Evolutionary conservation across 2,113 vertebrate genomes (phyloP), one percentile per base, ranked within the genome.

Genomic region (Malurus elegans): DNA sequence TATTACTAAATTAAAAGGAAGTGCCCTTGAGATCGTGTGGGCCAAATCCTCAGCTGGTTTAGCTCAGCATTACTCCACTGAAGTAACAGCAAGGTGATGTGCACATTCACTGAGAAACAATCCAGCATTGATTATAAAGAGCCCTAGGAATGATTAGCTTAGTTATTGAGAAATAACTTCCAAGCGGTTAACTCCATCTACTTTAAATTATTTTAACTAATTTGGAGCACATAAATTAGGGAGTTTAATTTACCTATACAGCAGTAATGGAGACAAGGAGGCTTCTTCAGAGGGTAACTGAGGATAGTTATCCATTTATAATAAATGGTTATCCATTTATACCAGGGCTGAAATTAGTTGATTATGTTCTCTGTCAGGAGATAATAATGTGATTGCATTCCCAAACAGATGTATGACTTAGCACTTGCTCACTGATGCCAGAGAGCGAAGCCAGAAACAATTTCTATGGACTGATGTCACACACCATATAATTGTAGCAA

Each of bases 321-420:
- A 95, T 96, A 95, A 96, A 96, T 84, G 84, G 93, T 96, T 96
- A 96, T 93, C 92, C 92, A 83, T 93, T 95, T 93, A 96, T 96
- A 95, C 79, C 67, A 97, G 90, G 90, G 72, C 92, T 47, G 86
- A 95, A 96, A 96, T 97, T 96, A 96, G 92, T 95, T 96, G 95
- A 97, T 96, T 97, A 96, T 96, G 90, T 96, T 95, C 95, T 96
- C 88, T 95, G 95, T 97, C 90, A 95, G 93, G 79, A 96, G 95
- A 94, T 95, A 96, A 97, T 97, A 96, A 94, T 92, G 93, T 97
- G 96, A 96, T 97, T 97, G 92, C 93, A 96, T 97, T 96, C 93
- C 94, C 92, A 94, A 95, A 90, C 95, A 96, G 95, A 96, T 96
- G 95, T 92, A 92, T 96, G 95, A 96, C 92, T 96, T 96, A 94